Base-by-base conservation (phyloP, 1,140 invertebrate genomes). In the Drosophila fuyamai region DNA sequence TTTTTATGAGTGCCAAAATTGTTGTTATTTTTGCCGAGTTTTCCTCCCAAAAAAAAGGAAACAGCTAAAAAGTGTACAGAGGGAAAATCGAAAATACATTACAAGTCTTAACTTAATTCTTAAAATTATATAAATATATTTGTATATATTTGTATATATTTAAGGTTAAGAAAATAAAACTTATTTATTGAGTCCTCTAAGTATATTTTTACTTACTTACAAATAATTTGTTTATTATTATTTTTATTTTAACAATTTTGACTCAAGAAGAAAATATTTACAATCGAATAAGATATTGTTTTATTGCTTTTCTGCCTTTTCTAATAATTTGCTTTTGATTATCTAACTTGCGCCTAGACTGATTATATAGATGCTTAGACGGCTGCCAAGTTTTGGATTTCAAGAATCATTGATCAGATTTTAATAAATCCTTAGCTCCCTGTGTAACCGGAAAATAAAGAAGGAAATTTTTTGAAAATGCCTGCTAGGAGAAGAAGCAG, bases 381-480 rank as follows among this genome's bases (percentile, higher is more conserved):
- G 2, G 2, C 3, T 23, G 1, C 18, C 18, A 2, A 23, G 18
- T 0, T 23, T 23, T 23, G 18, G 2, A 23, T 23, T 23, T 23
- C 18, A 23, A 23, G 18, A 23, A 23, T 3, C 6, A 13, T 7
- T 14, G 7, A 1, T 13, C 5, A 46, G 16, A 14, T 23, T n/a
- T 48, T 23, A 5, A 13, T 5, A 1, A n/a, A 59, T 16, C 4
- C 43, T 29, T 61, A 12, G 1, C 14, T 35, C 5, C 7, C 47
- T 36, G 38, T 68, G 65, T 43, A 67, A 6, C 23, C 23, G 41
- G 57, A 59, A 81, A 81, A 68, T 46, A 48, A 68, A 55, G 65
- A 57, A 68, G 54, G 66, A 74, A 79, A 65, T 79, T 81, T 81
- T 77, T 85, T 62, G 71, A 88, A 88, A 88, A 79, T 86, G 79